Conservation (phyloP, 2,888 invertebrate genomes). For the Spatulosminthurus flaviceps region DNA sequence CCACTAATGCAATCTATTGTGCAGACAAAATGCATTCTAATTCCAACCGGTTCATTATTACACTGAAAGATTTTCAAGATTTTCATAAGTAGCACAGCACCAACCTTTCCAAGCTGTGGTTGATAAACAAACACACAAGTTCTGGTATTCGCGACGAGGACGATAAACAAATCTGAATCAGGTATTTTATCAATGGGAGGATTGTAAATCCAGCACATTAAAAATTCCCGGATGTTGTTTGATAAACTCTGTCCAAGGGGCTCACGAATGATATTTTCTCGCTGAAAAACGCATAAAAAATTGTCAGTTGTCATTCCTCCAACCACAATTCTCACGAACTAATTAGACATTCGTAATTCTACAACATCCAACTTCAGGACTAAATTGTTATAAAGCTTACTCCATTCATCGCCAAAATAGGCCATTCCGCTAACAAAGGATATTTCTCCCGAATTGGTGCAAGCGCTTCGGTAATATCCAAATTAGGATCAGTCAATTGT, state of each 20-base stretch:
- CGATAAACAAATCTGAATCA: constrained; percentile 56
- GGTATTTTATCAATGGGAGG: constrained; percentile 57
- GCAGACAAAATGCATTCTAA: not conserved
- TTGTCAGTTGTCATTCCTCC: too few species aligned
- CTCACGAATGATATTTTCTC: constrained; percentile 47
- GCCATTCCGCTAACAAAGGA: constrained; percentile 59
- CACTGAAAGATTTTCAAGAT: too few species aligned
- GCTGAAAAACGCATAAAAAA: constrained; percentile 36
- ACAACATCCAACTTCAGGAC: constrained; percentile 1
- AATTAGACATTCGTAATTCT: not conserved
- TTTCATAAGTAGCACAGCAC: too few species aligned
- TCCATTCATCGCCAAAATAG: constrained; percentile 47
- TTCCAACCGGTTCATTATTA: too few species aligned
- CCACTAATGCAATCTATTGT: constrained; percentile 57
- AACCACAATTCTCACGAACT: too few species aligned
- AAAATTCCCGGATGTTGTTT: constrained; percentile 48
- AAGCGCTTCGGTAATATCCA: constrained; percentile 61
- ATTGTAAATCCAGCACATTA: constrained; percentile 54
- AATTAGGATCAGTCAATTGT: constrained; percentile 54
- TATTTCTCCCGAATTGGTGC: constrained; percentile 56
- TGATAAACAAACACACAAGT: constrained; percentile 61
- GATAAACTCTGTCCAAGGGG: constrained; percentile 56
- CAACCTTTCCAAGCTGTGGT: constrained; percentile 55
- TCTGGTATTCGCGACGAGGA: constrained; percentile 56
- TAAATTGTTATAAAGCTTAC: not conserved